phyloP scores from a whole-genome alignment of 2,888 invertebrate species.

The Patella depressa region DNA sequence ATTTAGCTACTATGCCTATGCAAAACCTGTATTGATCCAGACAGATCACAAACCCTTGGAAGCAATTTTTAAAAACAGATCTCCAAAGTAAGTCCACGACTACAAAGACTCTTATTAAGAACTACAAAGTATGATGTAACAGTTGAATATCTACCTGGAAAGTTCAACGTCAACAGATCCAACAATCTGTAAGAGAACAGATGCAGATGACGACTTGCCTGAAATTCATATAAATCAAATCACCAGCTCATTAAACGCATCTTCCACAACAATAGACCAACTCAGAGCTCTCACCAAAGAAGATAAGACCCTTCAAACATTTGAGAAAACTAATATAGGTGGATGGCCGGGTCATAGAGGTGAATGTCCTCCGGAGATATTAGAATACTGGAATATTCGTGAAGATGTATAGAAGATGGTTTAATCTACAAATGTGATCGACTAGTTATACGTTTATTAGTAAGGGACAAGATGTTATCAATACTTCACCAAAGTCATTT shows the following conservation, averaged over 20 bases:
- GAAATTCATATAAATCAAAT: background rate
- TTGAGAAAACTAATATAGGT: conserved; percentile 6
- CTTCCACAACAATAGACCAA: background rate
- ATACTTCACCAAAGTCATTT: too few species aligned
- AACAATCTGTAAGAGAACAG: background rate
- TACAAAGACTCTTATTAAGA: conserved; percentile 33
- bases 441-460: background rate
- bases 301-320: background rate
- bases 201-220: conserved; percentile 3
- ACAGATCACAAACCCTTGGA: conserved; percentile 38
- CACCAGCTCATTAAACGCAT: conserved; percentile 1
- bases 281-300: conserved; percentile 16
- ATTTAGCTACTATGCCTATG: conserved; percentile 33
- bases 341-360: conserved; percentile 15
- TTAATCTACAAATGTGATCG: conserved; percentile 9
- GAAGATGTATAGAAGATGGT: conserved; percentile 19
- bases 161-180: background rate
- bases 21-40: conserved; percentile 31
- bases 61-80: conserved; percentile 30
- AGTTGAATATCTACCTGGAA: background rate
- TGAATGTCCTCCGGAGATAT: conserved; percentile 8
- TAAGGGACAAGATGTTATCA: too few species aligned
- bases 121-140: conserved; percentile 30
- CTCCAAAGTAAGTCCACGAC: conserved; percentile 18
- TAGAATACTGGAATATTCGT: conserved; percentile 15